phyloP scores from a whole-genome alignment of 2,113 vertebrate genomes.

The Anthoscopus minutus region DNA sequence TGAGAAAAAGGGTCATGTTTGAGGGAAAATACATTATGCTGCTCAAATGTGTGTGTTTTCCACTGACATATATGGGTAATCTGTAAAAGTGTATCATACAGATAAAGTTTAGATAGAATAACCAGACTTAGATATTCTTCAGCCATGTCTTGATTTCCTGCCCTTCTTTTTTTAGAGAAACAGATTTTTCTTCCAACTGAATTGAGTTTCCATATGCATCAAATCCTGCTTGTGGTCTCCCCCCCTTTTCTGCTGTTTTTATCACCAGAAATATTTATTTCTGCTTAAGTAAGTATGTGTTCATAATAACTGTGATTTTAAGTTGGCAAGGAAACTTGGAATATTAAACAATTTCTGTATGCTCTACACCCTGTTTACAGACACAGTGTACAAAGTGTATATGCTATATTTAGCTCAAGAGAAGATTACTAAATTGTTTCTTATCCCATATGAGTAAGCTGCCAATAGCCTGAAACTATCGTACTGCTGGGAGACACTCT shows the following conservation, averaged over 20 bases:
- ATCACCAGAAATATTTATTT: slow-evolving; percentile 11
- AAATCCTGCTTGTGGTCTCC: not conserved
- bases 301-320: not conserved
- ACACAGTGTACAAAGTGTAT: not conserved
- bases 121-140: not conserved
- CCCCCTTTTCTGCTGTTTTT: not conserved
- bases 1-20: not conserved
- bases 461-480: not conserved
- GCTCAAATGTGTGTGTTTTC: not conserved
- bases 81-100: not conserved
- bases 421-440: not conserved
- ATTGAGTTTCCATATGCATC: not conserved
- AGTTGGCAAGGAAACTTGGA: not conserved
- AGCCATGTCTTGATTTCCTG: not conserved
- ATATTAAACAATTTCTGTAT: not conserved
- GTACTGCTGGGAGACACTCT: not conserved
- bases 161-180: not conserved
- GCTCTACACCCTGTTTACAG: not conserved
- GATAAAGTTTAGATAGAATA: not conserved
- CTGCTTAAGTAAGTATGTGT: not conserved
- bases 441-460: slow-evolving; percentile 15
- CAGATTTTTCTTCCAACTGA: not conserved
- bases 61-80: not conserved
- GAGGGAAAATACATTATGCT: not conserved
- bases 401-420: not conserved